Conservation (phyloP, 2,888 invertebrate species). For the Cephus runcator region DNA sequence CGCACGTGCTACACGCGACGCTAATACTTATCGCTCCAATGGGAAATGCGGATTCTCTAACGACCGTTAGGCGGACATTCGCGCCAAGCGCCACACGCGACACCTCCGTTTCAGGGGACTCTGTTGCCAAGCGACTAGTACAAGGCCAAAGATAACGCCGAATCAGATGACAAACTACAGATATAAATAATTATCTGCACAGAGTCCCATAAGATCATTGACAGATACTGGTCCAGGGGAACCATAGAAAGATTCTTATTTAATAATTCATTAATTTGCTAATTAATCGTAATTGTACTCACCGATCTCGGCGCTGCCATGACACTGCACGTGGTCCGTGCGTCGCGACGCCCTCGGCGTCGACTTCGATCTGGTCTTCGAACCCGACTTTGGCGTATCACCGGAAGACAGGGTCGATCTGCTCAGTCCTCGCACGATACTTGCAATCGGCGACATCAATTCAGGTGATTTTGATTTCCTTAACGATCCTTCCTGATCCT, state of each 20-base stretch:
- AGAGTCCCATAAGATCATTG: not conserved
- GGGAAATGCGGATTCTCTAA: not conserved
- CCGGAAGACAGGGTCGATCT: conserved; percentile 40
- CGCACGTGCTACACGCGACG: not conserved
- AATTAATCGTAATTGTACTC: not conserved
- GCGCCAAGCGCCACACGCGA: not conserved
- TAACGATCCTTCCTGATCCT: conserved; percentile 19
- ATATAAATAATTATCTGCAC: not conserved
- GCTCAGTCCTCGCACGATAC: conserved; percentile 40
- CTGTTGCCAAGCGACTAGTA: not conserved
- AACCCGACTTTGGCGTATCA: conserved; percentile 20
- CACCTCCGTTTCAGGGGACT: not conserved
- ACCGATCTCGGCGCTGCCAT: not conserved
- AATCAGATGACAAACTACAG: not conserved
- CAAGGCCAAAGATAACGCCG: not conserved
- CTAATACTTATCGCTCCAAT: not conserved
- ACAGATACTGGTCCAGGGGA: not conserved
- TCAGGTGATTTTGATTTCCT: not conserved
- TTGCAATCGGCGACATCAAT: conserved; percentile 44
- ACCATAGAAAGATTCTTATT: not conserved
- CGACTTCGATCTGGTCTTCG: not conserved
- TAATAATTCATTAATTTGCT: not conserved
- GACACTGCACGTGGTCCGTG: not conserved
- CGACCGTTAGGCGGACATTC: not conserved
- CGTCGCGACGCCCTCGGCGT: conserved; percentile 5